Evolutionary conservation across 2,113 vertebrate species (phyloP).

Genomic region (Cepphus grylle): DNA sequence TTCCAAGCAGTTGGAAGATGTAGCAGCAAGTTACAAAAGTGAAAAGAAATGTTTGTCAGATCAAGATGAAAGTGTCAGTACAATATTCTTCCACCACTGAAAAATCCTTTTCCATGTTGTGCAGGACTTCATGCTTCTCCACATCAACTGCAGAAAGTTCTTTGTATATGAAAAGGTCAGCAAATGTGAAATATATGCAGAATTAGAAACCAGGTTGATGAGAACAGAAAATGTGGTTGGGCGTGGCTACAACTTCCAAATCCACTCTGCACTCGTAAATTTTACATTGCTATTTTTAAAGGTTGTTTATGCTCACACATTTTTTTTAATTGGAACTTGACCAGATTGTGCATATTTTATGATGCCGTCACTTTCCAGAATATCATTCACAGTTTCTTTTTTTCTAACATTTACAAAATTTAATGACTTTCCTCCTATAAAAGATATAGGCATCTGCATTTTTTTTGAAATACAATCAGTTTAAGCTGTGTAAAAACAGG

Average conservation of each 20-base stretch:
- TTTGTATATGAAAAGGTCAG: background rate
- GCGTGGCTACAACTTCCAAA: constrained; percentile 6
- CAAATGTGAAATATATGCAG: background rate
- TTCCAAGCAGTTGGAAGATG: background rate
- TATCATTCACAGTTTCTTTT: constrained; percentile 41
- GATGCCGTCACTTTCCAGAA: constrained; percentile 29
- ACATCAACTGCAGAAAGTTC: background rate
- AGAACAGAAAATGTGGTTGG: constrained; percentile 24
- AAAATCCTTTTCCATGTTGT: rapidly evolving
- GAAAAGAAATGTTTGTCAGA: background rate
- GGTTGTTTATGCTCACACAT: constrained; percentile 56
- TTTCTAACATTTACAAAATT: constrained; percentile 48
- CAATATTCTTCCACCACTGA: background rate
- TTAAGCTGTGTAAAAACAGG: constrained; percentile 43
- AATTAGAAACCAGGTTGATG: constrained; percentile 27
- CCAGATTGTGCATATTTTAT: constrained; percentile 55
- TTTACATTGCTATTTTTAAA: constrained; percentile 51
- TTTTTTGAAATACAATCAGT: constrained; percentile 42
- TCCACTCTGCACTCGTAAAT: background rate
- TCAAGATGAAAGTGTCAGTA: background rate
- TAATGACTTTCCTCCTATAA: constrained; percentile 50
- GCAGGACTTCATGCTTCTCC: background rate
- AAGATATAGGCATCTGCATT: constrained; percentile 41
- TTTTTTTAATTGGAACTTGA: constrained; percentile 62
- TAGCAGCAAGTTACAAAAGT: background rate